These are phyloP conservation scores for Palaemon carinicauda DNA, from an alignment of 1,140 invertebrate genomes.

Conservation along the genomic window DNA sequence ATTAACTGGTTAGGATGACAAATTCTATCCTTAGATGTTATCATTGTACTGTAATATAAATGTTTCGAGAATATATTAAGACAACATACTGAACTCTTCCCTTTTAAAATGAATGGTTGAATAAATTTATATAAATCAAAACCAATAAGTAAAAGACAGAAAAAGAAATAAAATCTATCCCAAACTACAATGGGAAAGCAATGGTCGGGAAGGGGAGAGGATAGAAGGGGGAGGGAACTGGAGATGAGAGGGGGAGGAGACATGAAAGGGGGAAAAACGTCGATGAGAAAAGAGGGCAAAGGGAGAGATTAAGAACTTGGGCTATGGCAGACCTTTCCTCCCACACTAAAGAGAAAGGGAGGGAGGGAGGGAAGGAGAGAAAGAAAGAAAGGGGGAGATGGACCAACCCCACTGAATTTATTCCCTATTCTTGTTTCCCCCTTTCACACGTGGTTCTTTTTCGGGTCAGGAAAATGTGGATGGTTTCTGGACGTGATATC, in stretches of 20 bases:
- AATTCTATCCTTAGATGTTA: no score
- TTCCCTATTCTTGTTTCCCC: slow-evolving; percentile 27
- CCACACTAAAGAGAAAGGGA: background rate
- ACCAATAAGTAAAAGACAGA: background rate
- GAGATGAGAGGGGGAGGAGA: background rate
- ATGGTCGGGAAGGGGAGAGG: background rate
- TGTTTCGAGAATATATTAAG: no score
- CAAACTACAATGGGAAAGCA: background rate
- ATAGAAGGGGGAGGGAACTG: background rate
- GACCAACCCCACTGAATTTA: slow-evolving; percentile 24
- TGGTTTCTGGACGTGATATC: no score
- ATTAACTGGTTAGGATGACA: no score
- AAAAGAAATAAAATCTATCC: background rate
- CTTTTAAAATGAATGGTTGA: no score
- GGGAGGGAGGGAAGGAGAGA: background rate
- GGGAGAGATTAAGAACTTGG: background rate
- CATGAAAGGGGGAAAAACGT: background rate
- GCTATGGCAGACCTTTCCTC: background rate
- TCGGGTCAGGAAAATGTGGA: background rate
- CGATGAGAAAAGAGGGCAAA: background rate
- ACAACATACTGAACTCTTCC: no score
- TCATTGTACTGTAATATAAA: no score
- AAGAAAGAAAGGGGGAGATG: background rate
- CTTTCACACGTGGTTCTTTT: slow-evolving; percentile 2
- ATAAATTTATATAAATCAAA: background rate